A percentile compares a stretch with the other conserved stretches of the same genome.
Conservation (phyloP, 1,140 invertebrate genomes). For the Eurosta solidaginis region DNA sequence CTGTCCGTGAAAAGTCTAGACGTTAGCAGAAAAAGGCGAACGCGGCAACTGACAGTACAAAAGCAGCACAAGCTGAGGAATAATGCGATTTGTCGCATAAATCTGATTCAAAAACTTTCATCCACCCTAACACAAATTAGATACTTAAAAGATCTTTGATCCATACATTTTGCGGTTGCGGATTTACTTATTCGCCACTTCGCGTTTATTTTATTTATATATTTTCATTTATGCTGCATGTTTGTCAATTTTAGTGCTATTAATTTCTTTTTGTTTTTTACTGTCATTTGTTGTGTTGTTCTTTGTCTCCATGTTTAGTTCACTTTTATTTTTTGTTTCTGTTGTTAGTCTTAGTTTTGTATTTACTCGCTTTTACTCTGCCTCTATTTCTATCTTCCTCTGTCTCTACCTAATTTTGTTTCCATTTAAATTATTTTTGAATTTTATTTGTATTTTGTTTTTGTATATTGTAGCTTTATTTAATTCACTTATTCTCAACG, state of each 20-base stretch:
- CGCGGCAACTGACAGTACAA: too few species aligned
- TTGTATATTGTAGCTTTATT: neutral
- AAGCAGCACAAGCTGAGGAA: too few species aligned
- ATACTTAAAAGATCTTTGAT: neutral
- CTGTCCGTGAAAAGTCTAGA: too few species aligned
- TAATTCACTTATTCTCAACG: neutral
- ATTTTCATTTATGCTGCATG: neutral
- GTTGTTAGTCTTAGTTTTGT: neutral
- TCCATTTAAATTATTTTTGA: neutral
- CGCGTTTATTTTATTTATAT: too few species aligned
- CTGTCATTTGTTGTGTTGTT: neutral
- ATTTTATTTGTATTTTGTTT: neutral
- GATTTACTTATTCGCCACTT: constrained; percentile 15
- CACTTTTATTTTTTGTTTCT: neutral
- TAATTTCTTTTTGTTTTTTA: too few species aligned
- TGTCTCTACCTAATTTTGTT: neutral
- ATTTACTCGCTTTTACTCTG: neutral
- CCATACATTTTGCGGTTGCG: neutral
- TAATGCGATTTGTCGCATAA: too few species aligned
- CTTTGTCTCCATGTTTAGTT: neutral
- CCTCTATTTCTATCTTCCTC: neutral
- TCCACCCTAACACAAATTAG: neutral
- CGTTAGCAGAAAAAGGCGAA: too few species aligned
- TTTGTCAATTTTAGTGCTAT: neutral
- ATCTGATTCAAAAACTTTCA: too few species aligned